Conservation (phyloP, 2,888 invertebrate species). For the Spodoptera exigua region DNA sequence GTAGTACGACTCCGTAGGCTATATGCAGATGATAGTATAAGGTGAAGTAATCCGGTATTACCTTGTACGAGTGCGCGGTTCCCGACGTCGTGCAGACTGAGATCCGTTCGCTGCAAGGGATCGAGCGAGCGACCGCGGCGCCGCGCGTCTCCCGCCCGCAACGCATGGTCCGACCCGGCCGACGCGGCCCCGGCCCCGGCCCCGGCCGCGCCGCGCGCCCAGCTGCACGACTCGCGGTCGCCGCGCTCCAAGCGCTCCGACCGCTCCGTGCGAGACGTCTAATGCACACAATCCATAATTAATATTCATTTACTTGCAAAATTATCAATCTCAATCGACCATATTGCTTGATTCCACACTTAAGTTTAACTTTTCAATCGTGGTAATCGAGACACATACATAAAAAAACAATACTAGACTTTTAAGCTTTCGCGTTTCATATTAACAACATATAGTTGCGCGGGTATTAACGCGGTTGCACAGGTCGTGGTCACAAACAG, state of each 20-base stretch:
- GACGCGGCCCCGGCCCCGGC: constrained; percentile 71
- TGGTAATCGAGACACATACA: too few species aligned
- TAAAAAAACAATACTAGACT: too few species aligned
- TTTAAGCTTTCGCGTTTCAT: too few species aligned
- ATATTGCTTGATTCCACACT: too few species aligned
- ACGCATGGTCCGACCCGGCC: constrained; percentile 21
- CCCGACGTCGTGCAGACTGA: constrained; percentile 54
- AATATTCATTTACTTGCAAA: too few species aligned
- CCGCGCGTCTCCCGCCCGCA: constrained; percentile 55
- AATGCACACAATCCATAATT: too few species aligned
- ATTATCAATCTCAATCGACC: too few species aligned
- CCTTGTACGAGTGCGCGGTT: constrained; percentile 77
- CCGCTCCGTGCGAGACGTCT: constrained; percentile 67
- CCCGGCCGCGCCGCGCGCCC: constrained; percentile 31
- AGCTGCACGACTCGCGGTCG: constrained; percentile 10
- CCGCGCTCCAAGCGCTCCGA: constrained; percentile 8
- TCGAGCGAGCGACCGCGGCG: constrained; percentile 69
- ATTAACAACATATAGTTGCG: too few species aligned
- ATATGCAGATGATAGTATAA: not conserved
- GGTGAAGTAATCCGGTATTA: too few species aligned
- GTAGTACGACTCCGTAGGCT: not conserved
- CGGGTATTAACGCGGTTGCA: too few species aligned
- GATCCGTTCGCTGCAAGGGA: constrained; percentile 59
- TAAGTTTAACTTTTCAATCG: too few species aligned
- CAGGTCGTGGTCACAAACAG: too few species aligned